Conservation (phyloP, 2,888 invertebrate genomes). For the Apamea crenata region DNA sequence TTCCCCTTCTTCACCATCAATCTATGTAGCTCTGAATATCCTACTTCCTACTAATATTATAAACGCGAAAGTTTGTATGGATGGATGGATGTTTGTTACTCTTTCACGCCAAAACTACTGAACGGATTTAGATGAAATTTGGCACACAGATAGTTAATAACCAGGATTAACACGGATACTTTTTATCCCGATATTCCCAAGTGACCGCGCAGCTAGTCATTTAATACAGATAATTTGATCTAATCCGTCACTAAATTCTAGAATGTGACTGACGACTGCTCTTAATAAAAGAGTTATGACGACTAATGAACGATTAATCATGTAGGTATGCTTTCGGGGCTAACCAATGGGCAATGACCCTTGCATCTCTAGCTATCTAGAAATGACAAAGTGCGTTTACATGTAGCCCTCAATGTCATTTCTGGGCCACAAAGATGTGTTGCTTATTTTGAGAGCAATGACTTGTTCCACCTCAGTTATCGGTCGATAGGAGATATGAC, state of each 20-base stretch:
- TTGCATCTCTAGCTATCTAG: slow-evolving; percentile 17
- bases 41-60: too few relatives aligned
- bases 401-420: slow-evolving; percentile 27
- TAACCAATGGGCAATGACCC: slow-evolving; percentile 17
- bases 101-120: too few relatives aligned
- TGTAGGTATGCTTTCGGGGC: not conserved
- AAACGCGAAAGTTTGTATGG: too few relatives aligned
- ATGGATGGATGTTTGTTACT: too few relatives aligned
- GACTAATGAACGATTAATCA: not conserved
- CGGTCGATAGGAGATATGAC: not conserved
- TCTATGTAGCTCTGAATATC: not conserved
- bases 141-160: too few relatives aligned
- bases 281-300: not conserved
- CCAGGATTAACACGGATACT: too few relatives aligned
- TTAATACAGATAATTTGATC: not conserved
- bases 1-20: not conserved
- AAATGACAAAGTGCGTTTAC: slow-evolving; percentile 17
- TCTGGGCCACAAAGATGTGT: slow-evolving; percentile 18
- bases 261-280: not conserved
- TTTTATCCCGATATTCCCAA: too few relatives aligned
- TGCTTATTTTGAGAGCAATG: slow-evolving; percentile 22
- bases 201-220: not conserved
- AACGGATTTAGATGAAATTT: too few relatives aligned
- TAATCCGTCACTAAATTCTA: not conserved
- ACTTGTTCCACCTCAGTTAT: slow-evolving; percentile 13